These are phyloP conservation scores for Phlogophora meticulosa DNA, from an alignment of 2,888 invertebrate genomes.

Conservation along the genomic window DNA sequence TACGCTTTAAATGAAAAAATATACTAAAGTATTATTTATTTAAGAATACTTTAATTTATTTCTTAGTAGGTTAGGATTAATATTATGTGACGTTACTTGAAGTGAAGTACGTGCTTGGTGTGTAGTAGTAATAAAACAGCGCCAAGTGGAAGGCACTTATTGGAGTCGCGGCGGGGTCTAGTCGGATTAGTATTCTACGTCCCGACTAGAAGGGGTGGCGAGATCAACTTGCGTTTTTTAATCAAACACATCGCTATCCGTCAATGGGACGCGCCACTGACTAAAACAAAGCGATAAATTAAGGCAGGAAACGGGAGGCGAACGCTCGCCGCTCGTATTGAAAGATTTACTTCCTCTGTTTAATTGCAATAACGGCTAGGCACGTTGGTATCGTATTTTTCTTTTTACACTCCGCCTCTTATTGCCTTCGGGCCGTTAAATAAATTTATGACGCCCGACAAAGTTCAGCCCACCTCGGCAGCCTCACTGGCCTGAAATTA, in stretches of 20 bases:
- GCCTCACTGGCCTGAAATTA: constrained; percentile 86
- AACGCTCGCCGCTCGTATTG: constrained; percentile 89
- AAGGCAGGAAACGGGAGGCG: constrained; percentile 88
- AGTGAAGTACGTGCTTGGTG: constrained; percentile 45
- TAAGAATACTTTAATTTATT: not conserved
- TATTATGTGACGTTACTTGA: constrained; percentile 11
- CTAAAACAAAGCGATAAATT: constrained; percentile 91
- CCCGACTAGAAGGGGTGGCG: constrained; percentile 79
- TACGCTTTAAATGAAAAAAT: not conserved
- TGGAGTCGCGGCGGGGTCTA: constrained; percentile 65
- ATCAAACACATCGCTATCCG: constrained; percentile 90
- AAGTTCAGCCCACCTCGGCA: constrained; percentile 89
- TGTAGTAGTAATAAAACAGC: constrained; percentile 58
- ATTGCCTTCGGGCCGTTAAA: constrained; percentile 91
- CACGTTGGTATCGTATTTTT: constrained; percentile 91
- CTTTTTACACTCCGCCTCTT: constrained; percentile 91
- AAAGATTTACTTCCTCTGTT: constrained; percentile 91
- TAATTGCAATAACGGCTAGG: constrained; percentile 91
- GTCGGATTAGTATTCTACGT: constrained; percentile 73
- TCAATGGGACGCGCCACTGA: constrained; percentile 89
- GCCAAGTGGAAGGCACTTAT: constrained; percentile 67
- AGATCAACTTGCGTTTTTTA: constrained; percentile 87
- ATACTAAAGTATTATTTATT: no score
- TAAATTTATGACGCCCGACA: constrained; percentile 91
- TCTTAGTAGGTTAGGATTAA: not conserved